Percentiles rank a stretch among this genome's conserved stretches.
Conservation (phyloP, 2,113 vertebrate species). For the Macrotus californicus region DNA sequence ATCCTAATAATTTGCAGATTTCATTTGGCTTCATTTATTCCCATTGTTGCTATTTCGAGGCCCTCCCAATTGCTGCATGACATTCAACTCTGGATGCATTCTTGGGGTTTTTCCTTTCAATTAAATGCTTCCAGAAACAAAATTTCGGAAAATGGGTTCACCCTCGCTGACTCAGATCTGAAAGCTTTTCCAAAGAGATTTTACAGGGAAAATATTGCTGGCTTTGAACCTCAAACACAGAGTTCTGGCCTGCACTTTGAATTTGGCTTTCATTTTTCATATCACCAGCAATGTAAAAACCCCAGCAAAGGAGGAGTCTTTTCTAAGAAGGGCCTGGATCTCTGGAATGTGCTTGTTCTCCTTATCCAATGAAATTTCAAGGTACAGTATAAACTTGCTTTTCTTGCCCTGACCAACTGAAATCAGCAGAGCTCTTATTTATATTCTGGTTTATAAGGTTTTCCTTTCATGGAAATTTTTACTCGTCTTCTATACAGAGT, state of each 20-base stretch:
- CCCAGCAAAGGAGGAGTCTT: background rate
- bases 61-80: slow-evolving; percentile 13
- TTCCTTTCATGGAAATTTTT: slow-evolving; percentile 60
- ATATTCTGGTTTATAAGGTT: slow-evolving; percentile 14
- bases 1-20: slow-evolving; percentile 69
- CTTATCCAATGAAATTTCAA: slow-evolving; percentile 40
- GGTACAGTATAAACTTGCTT: slow-evolving; percentile 14
- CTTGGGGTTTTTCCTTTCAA: slow-evolving; percentile 73
- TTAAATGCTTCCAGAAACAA: slow-evolving; percentile 75
- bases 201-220: slow-evolving; percentile 62
- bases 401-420: background rate
- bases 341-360: slow-evolving; percentile 13
- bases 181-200: slow-evolving; percentile 63
- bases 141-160: slow-evolving; percentile 68
- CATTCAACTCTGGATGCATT: slow-evolving; percentile 64
- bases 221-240: slow-evolving; percentile 11
- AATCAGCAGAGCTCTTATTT: slow-evolving; percentile 37
- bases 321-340: background rate
- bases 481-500: slow-evolving; percentile 12
- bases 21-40: slow-evolving; percentile 69
- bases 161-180: slow-evolving; percentile 69
- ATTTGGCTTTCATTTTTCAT: slow-evolving; percentile 49
- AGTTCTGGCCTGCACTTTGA: slow-evolving; percentile 36
- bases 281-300: slow-evolving; percentile 17
- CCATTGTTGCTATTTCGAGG: slow-evolving; percentile 56